Evolutionary conservation across 2,797 vertebrate genomes (phyloP).

Genomic region (Dermochelys coriacea): DNA sequence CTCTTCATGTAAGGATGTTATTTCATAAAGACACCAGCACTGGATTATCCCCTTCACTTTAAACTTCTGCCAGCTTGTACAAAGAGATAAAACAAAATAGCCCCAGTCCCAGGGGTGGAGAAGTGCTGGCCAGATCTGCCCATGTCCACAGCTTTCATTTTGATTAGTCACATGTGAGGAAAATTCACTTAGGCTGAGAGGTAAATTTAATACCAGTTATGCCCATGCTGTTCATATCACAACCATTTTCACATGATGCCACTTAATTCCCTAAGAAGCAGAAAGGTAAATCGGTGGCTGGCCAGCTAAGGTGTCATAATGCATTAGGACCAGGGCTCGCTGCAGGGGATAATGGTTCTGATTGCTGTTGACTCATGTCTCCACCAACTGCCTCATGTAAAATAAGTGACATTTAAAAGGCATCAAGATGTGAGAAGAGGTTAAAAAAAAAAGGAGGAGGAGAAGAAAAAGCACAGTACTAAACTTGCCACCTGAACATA

Average conservation of each 20-base stretch:
- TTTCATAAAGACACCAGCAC: constrained; percentile 89
- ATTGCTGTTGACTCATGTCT: constrained; percentile 92
- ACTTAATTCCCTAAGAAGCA: constrained; percentile 96
- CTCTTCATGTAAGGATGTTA: constrained; percentile 90
- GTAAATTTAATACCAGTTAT: constrained; percentile 94
- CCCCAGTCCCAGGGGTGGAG: constrained; percentile 87
- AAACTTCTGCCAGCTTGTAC: constrained; percentile 90
- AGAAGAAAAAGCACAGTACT: constrained; percentile 74
- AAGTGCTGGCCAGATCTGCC: constrained; percentile 86
- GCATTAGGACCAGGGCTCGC: constrained; percentile 88
- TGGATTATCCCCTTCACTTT: constrained; percentile 90
- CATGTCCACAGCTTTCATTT: constrained; percentile 95
- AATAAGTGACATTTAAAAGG: constrained; percentile 95
- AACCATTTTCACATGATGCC: constrained; percentile 95
- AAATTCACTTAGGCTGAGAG: constrained; percentile 95
- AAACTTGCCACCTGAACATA: constrained; percentile 86
- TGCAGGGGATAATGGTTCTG: constrained; percentile 94
- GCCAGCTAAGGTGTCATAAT: constrained; percentile 90
- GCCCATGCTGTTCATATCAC: constrained; percentile 98
- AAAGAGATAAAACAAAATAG: constrained; percentile 92
- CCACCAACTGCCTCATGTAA: constrained; percentile 91
- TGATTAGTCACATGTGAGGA: constrained; percentile 95
- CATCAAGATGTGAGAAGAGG: constrained; percentile 88
- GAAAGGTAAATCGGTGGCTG: constrained; percentile 90
- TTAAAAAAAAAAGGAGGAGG: constrained; percentile 46